Evolutionary conservation across 2,113 vertebrate species (phyloP), one percentile per base, ranked within the genome.

Genomic region (Anoplopoma fimbria): DNA sequence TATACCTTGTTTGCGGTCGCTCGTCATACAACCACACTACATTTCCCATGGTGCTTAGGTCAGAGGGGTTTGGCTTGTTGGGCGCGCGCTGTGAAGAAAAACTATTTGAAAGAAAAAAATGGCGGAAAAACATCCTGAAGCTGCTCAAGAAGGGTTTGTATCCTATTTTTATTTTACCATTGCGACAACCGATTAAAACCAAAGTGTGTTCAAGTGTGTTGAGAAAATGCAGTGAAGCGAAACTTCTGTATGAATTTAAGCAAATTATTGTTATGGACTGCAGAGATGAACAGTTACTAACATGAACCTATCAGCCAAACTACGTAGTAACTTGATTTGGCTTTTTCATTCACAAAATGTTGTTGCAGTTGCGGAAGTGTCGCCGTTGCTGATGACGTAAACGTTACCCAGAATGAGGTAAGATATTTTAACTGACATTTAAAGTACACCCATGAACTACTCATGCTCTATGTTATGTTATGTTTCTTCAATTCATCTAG

Each of bases 51-150:
- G 25, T 92, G 61, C 94, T 60, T 33, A 33, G 27, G 0, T n/a
- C 0, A 6, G 7, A 4, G 6, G 45, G 84, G 84, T 27, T 62
- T 14, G 74, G 69, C 57, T 27, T 79, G 38, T 77, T 83, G 40
- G 55, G 91, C 91, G 95, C 94, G 93, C 89, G 88, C 63, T 75
- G 34, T 1, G 63, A 58, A 23, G 34, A 69, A 29, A 58, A 83
- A 84, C 14, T 14, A 84, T 95, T 95, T 92, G 88, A 95, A 95
- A 85, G 15, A 74, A 89, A 91, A n/a, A 95, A 94, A 96, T 96
- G 95, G 95, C 94, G 94, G 95, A 95, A 73, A 78, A 63, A 62
- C 38, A 81, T 21, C 61, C 14, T 15, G 63, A 75, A 71, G 40
- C n/a, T 27, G 69, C 2, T 5, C 29, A 51, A 21, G 4, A 78